Evolutionary conservation across 2,888 invertebrate genomes (phyloP).

Genomic region (Dicyrtomina minuta): DNA sequence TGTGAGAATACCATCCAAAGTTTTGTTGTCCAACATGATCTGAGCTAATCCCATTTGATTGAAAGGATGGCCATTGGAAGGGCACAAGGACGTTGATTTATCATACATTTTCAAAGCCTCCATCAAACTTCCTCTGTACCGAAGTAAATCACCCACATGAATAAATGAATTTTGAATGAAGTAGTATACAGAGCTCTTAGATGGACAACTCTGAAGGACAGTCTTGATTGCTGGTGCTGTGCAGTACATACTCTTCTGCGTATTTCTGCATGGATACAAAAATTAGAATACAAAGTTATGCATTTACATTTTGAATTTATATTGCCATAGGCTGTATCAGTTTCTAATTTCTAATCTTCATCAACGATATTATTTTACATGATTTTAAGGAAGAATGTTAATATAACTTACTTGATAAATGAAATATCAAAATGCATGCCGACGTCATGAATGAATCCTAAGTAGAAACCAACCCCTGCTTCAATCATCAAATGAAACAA

Average conservation of each 20-base stretch:
- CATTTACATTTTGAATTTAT: constrained; percentile 16
- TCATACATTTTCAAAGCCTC: constrained; percentile 83
- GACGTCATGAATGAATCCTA: constrained; percentile 52
- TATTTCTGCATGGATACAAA: constrained; percentile 55
- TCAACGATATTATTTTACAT: background rate
- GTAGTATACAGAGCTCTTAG: constrained; percentile 62
- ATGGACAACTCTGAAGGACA: constrained; percentile 36
- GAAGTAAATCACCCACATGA: constrained; percentile 82
- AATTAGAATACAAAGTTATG: no score
- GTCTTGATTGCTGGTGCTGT: constrained; percentile 42
- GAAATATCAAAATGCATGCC: constrained; percentile 52
- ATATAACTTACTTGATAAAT: constrained; percentile 50
- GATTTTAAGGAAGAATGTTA: background rate
- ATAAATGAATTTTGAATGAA: constrained; percentile 86
- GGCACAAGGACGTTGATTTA: constrained; percentile 55
- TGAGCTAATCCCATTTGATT: constrained; percentile 69
- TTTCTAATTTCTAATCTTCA: background rate
- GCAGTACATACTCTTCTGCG: constrained; percentile 45
- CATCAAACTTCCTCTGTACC: constrained; percentile 77
- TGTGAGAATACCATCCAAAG: constrained; percentile 71
- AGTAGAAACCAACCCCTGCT: constrained; percentile 51
- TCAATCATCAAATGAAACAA: constrained; percentile 52
- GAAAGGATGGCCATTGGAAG: constrained; percentile 82
- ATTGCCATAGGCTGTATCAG: constrained; percentile 4
- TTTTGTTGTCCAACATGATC: constrained; percentile 74